phyloP scores from a whole-genome alignment of 2,797 vertebrate genomes.

The Pagetopsis macropterus region DNA sequence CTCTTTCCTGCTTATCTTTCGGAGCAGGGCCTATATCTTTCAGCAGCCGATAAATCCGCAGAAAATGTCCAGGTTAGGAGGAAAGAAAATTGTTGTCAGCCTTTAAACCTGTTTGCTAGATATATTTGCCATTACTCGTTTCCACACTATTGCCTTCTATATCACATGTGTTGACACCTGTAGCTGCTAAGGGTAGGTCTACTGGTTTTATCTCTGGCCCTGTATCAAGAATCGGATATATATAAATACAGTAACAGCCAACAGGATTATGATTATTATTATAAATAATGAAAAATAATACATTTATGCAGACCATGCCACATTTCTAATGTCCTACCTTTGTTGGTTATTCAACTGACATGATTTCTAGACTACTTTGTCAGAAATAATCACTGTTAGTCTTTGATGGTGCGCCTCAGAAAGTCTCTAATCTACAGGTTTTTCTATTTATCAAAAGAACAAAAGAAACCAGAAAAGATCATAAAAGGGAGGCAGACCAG shows the following conservation, averaged over 20 bases:
- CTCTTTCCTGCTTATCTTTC: slow-evolving; percentile 70
- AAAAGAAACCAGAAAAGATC: slow-evolving; percentile 39
- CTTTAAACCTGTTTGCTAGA: slow-evolving; percentile 45
- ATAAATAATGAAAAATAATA: slow-evolving; percentile 7
- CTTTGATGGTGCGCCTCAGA: slow-evolving; percentile 26
- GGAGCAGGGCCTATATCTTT: slow-evolving; percentile 54
- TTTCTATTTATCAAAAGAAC: slow-evolving; percentile 49
- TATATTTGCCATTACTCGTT: slow-evolving; percentile 38
- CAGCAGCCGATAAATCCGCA: slow-evolving; percentile 51
- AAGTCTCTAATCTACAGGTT: slow-evolving; percentile 25
- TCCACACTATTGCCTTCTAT: slow-evolving; percentile 20
- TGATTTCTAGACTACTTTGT: slow-evolving; percentile 32
- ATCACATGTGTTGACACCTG: slow-evolving; percentile 62
- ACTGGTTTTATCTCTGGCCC: not conserved
- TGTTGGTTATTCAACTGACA: not conserved
- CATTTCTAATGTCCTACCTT: not conserved
- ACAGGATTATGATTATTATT: not conserved
- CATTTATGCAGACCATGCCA: not conserved
- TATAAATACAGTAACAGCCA: too few relatives aligned
- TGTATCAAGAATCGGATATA: not conserved
- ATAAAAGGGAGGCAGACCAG: not conserved
- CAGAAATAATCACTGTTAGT: slow-evolving; percentile 24
- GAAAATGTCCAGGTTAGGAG: slow-evolving; percentile 43
- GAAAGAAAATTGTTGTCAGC: slow-evolving; percentile 64
- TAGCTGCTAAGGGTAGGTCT: slow-evolving; percentile 17